These are phyloP conservation scores for Lagorchestes hirsutus DNA, from an alignment of 2,797 vertebrate species.

Conservation along the genomic window DNA sequence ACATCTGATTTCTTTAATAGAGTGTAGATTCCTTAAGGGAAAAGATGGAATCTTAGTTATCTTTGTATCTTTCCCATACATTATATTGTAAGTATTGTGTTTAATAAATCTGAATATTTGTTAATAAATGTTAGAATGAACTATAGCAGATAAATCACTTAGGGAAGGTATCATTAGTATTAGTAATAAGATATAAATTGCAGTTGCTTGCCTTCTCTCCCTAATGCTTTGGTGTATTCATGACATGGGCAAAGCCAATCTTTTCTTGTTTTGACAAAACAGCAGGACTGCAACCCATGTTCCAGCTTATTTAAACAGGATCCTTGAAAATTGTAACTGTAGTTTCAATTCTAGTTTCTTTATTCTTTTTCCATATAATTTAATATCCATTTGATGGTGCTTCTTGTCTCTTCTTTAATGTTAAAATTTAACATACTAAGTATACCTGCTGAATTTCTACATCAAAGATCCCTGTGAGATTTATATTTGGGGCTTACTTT, in stretches of 20 bases:
- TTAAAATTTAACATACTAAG: neutral
- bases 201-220: neutral
- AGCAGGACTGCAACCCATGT: neutral
- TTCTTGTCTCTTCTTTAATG: conserved; percentile 1
- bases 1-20: neutral
- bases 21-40: neutral
- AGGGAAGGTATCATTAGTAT: neutral
- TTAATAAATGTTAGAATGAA: neutral
- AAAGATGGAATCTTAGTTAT: neutral
- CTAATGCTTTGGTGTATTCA: neutral
- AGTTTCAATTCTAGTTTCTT: neutral
- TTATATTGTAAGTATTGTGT: neutral
- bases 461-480: neutral
- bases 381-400: neutral
- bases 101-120: neutral
- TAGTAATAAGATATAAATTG: neutral
- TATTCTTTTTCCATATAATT: conserved; percentile 4
- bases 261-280: neutral
- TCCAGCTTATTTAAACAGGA: neutral
- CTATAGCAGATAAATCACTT: conserved; percentile 14
- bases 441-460: neutral
- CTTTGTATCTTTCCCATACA: neutral
- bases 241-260: conserved; percentile 23
- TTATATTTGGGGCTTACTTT: neutral
- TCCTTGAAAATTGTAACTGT: conserved; percentile 6